These are phyloP conservation scores for Tanytarsus gracilentus DNA, from an alignment of 2,888 invertebrate species.

Conservation along the genomic window DNA sequence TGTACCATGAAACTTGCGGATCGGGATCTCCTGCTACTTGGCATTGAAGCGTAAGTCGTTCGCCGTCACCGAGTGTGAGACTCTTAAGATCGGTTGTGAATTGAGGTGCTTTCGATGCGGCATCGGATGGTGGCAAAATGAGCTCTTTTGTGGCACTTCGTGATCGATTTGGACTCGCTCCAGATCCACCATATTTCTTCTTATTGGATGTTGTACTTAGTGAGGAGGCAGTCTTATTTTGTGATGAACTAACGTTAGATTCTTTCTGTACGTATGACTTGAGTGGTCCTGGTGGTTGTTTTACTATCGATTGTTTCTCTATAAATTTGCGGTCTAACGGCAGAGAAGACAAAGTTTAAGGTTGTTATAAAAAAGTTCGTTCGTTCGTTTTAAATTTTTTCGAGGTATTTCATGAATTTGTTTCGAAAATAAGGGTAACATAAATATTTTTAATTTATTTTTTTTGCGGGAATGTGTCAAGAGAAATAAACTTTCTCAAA, in stretches of 20 bases:
- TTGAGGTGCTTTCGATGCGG: slow-evolving; percentile 76
- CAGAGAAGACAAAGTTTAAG: slow-evolving; percentile 7
- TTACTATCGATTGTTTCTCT: slow-evolving; percentile 57
- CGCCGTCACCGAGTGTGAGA: slow-evolving; percentile 77
- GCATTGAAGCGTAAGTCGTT: slow-evolving; percentile 69
- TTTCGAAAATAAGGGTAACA: no score
- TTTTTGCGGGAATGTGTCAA: slow-evolving; percentile 14
- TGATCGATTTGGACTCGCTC: slow-evolving; percentile 69
- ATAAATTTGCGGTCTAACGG: slow-evolving; percentile 74
- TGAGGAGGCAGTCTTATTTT: slow-evolving; percentile 53
- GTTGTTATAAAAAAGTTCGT: background rate
- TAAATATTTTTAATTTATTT: no score
- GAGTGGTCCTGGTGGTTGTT: slow-evolving; percentile 57
- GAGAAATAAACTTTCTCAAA: background rate
- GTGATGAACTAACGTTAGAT: slow-evolving; percentile 43
- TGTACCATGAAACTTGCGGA: slow-evolving; percentile 83
- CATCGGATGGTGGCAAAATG: slow-evolving; percentile 74
- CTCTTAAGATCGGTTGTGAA: slow-evolving; percentile 71
- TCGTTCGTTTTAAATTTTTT: background rate
- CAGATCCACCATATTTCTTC: slow-evolving; percentile 55
- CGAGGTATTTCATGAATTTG: no score
- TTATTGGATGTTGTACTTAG: slow-evolving; percentile 48
- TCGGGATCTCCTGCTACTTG: slow-evolving; percentile 87
- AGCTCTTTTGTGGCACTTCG: slow-evolving; percentile 85
- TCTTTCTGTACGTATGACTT: slow-evolving; percentile 4